Conservation (phyloP, 2,113 vertebrate genomes). For the Ceyx cyanopectus region DNA sequence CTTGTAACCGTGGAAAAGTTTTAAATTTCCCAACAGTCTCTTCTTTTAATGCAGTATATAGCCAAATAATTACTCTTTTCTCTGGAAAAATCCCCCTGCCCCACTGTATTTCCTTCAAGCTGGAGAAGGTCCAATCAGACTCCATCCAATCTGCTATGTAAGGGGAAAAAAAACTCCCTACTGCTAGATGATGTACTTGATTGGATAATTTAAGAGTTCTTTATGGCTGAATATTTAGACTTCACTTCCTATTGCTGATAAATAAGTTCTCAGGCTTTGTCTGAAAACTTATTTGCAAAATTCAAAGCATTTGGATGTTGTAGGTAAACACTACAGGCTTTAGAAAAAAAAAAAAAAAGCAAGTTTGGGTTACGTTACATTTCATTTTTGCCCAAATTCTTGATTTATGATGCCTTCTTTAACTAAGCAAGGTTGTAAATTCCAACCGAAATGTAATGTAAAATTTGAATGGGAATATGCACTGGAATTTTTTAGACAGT, state of each 20-base stretch:
- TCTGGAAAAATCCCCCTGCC: background rate
- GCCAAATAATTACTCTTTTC: constrained; percentile 51
- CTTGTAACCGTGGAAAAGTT: background rate
- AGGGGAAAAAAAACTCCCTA: background rate
- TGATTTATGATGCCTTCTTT: background rate
- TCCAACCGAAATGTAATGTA: background rate
- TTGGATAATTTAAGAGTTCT: background rate
- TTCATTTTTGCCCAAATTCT: background rate
- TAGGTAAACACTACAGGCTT: background rate
- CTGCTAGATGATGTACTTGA: background rate
- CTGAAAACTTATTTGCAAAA: background rate
- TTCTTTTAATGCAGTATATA: constrained; percentile 8
- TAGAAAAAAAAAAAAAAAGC: background rate
- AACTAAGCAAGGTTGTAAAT: background rate
- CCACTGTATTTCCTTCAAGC: background rate
- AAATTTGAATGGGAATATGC: background rate
- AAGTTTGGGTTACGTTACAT: background rate
- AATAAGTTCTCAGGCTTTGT: background rate
- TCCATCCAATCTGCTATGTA: background rate
- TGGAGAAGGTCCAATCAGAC: constrained; percentile 6
- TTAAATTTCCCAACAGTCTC: background rate
- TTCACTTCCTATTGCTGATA: background rate
- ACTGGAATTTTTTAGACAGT: background rate
- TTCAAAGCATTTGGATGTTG: background rate
- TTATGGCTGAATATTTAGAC: background rate